Conservation (phyloP, 2,888 invertebrate species). For the Lycia hirtaria region DNA sequence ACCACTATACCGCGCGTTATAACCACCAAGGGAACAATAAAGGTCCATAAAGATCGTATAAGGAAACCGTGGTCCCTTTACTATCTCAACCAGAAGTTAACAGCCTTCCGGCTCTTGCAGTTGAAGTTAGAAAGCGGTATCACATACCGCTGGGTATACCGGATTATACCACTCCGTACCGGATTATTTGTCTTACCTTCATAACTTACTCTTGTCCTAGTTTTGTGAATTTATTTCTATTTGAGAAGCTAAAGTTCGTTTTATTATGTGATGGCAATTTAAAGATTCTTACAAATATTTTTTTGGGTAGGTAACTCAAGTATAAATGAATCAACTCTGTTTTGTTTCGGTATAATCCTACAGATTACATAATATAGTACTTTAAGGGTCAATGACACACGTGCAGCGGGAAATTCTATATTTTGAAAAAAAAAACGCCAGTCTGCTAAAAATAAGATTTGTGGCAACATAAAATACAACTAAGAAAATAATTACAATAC, state of each 20-base stretch:
- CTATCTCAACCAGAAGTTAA: conserved; percentile 31
- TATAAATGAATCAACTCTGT: too few relatives aligned
- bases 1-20: conserved; percentile 17
- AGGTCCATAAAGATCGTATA: conserved; percentile 26
- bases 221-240: conserved; percentile 13
- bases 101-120: conserved; percentile 24
- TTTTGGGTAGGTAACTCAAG: too few relatives aligned
- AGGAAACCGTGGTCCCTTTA: conserved; percentile 28
- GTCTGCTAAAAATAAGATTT: too few relatives aligned
- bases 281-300: too few relatives aligned
- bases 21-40: conserved; percentile 27
- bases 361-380: too few relatives aligned
- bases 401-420: too few relatives aligned
- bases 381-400: too few relatives aligned
- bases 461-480: too few relatives aligned
- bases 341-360: too few relatives aligned
- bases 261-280: too few relatives aligned
- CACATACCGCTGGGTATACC: conserved; percentile 19
- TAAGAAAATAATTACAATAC: too few relatives aligned
- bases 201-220: conserved; percentile 18
- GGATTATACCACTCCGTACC: conserved; percentile 19
- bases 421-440: too few relatives aligned
- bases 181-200: conserved; percentile 22
- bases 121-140: conserved; percentile 23
- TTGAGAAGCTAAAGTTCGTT: neutral